These are phyloP conservation scores for Gnatocerus cornutus DNA, from an alignment of 2,888 invertebrate genomes.

Conservation along the genomic window DNA sequence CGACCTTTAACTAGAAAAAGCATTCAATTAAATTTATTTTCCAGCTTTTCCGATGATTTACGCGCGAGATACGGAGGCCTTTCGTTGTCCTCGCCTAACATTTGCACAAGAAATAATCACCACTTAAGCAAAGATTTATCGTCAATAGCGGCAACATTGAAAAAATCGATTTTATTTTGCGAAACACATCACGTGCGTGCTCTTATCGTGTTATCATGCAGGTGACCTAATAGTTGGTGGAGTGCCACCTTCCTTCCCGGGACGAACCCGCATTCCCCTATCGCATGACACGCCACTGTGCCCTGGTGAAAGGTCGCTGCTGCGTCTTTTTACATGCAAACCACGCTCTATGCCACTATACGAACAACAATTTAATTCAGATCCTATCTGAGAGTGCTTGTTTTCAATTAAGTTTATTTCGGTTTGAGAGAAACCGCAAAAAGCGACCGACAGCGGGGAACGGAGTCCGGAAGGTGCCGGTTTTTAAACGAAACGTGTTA, in stretches of 20 bases:
- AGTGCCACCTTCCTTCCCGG: conserved; percentile 50
- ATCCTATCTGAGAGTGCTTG: conserved; percentile 63
- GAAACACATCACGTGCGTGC: conserved; percentile 43
- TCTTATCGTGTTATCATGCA: conserved; percentile 53
- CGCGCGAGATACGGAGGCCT: conserved; percentile 45
- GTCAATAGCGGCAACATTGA: conserved; percentile 17
- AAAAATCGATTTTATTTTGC: conserved; percentile 26
- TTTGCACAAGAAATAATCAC: conserved; percentile 46
- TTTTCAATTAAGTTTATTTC: conserved; percentile 67
- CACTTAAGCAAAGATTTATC: conserved; percentile 45
- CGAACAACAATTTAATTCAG: conserved; percentile 61
- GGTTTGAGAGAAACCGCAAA: conserved; percentile 56
- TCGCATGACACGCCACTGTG: conserved; percentile 58
- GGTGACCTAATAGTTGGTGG: conserved; percentile 56
- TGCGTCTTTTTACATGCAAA: conserved; percentile 59
- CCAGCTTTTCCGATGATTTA: conserved; percentile 49
- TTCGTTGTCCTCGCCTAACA: conserved; percentile 44
- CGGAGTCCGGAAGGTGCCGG: conserved; percentile 20
- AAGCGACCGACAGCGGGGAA: conserved; percentile 16
- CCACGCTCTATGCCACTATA: conserved; percentile 58
- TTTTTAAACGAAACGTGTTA: conserved; percentile 9
- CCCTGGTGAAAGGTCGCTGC: conserved; percentile 57
- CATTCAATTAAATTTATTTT: conserved; percentile 50
- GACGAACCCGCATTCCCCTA: conserved; percentile 59
- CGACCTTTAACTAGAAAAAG: conserved; percentile 44